Conservation (phyloP, 2,113 vertebrate species). For the Gymnogyps californianus region DNA sequence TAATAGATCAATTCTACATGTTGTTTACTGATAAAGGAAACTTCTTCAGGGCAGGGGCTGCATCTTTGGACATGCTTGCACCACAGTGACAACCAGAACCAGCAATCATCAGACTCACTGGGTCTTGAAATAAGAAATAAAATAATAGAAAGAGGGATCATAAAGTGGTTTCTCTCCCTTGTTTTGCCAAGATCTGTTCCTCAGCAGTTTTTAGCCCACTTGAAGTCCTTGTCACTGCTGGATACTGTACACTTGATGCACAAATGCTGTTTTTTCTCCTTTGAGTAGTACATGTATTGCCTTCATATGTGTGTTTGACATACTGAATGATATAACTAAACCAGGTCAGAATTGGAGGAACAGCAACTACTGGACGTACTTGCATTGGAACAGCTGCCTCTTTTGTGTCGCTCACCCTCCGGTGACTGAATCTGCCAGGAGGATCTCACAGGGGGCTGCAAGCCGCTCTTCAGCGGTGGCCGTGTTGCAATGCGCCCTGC, state of each 20-base stretch:
- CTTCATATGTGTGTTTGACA: not conserved
- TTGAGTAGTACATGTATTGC: not conserved
- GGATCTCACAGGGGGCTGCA: not conserved
- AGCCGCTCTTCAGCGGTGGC: not conserved
- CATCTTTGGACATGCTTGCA: not conserved
- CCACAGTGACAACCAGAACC: not conserved
- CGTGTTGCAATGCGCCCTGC: not conserved
- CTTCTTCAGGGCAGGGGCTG: not conserved
- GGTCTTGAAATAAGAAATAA: not conserved
- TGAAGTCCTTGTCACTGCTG: not conserved
- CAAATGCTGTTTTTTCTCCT: not conserved
- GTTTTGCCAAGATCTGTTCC: not conserved
- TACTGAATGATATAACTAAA: not conserved
- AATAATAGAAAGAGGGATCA: not conserved
- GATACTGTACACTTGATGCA: not conserved
- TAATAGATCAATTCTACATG: slow-evolving; percentile 42
- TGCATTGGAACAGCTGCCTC: not conserved
- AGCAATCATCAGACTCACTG: not conserved
- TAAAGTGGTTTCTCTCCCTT: not conserved
- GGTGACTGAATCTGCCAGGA: not conserved
- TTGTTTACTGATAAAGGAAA: slow-evolving; percentile 33
- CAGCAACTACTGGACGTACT: not conserved
- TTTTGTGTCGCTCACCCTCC: not conserved
- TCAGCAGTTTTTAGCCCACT: not conserved
- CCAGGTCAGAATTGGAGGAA: not conserved